Conservation (phyloP, 2,113 vertebrate genomes). For the Eira barbara region DNA sequence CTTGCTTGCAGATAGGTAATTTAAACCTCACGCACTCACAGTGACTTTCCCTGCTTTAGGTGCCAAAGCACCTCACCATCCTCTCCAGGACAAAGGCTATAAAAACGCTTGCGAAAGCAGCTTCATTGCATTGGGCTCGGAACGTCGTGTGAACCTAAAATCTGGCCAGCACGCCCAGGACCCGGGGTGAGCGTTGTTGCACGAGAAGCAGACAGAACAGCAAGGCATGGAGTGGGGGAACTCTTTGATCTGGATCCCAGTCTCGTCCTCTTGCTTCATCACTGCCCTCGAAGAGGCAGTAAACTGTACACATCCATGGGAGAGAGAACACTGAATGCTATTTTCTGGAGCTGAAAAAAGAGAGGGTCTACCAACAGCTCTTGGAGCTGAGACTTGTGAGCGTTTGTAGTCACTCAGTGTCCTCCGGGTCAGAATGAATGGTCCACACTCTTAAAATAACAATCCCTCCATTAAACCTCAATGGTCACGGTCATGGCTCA, state of each 20-base stretch:
- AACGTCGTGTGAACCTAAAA: not conserved
- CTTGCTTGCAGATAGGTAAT: not conserved
- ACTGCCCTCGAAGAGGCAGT: constrained; percentile 57
- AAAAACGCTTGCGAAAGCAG: not conserved
- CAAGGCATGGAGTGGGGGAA: not conserved
- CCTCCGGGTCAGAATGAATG: not conserved
- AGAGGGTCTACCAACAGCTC: not conserved
- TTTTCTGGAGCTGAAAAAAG: not conserved
- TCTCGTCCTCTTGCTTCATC: constrained; percentile 67
- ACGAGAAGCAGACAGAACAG: not conserved
- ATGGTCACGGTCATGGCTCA: not conserved
- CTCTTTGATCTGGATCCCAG: constrained; percentile 78
- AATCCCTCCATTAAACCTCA: not conserved
- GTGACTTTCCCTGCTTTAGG: not conserved
- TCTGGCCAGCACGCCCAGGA: not conserved
- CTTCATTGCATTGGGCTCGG: not conserved
- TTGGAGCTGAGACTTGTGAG: not conserved
- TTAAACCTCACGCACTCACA: not conserved
- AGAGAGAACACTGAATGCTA: constrained; percentile 62
- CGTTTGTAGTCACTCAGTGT: not conserved
- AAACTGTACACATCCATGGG: constrained; percentile 47
- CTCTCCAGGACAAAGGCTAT: not conserved
- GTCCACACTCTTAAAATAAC: not conserved
- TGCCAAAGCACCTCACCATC: not conserved
- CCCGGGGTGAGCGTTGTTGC: not conserved